phyloP scores from a whole-genome alignment of 2,113 vertebrate genomes.

The Fulmarus glacialis region DNA sequence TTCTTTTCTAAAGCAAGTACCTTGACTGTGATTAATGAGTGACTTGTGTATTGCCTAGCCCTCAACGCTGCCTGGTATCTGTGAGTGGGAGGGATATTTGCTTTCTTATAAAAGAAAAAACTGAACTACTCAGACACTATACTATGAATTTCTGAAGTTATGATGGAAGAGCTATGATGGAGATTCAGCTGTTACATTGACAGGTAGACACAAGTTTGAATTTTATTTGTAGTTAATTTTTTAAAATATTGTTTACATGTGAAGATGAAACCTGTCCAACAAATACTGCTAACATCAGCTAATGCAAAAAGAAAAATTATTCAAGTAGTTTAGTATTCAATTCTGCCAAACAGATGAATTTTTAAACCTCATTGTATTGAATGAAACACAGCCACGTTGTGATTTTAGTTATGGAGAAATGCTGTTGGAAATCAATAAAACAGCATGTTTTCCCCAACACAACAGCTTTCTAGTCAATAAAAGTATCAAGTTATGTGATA shows the following conservation, averaged over 20 bases:
- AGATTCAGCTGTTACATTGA: neutral
- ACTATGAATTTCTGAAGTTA: neutral
- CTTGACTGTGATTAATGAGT: neutral
- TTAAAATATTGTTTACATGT: neutral
- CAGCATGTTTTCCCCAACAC: neutral
- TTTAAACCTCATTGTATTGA: conserved; percentile 24
- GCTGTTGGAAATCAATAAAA: conserved; percentile 35
- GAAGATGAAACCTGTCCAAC: neutral
- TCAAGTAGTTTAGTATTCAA: neutral
- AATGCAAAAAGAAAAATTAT: neutral
- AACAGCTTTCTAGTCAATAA: conserved; percentile 38
- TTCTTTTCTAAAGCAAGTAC: neutral
- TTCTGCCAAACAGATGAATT: conserved; percentile 9
- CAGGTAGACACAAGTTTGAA: neutral
- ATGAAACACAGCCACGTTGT: neutral
- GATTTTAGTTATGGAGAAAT: conserved; percentile 45
- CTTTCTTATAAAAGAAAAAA: neutral
- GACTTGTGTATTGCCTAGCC: neutral
- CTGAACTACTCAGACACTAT: neutral
- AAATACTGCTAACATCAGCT: neutral
- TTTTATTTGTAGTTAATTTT: neutral
- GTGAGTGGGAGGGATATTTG: neutral
- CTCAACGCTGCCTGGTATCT: neutral
- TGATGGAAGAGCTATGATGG: neutral
- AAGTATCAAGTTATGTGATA: conserved; percentile 24